Base-by-base conservation (phyloP, 2,113 vertebrate species). In the Scolopax mira region DNA sequence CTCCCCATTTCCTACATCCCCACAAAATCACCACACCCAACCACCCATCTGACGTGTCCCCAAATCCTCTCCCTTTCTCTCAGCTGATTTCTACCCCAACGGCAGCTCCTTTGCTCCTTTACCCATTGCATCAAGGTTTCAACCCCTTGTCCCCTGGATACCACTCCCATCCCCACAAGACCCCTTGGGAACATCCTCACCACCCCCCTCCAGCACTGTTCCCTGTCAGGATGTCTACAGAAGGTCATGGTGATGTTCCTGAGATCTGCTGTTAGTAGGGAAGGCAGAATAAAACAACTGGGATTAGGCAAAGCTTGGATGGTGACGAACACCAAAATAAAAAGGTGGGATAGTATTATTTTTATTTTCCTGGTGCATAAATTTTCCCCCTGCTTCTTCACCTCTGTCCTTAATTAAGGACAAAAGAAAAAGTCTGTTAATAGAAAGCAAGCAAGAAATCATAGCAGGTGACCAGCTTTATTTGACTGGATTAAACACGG, bases 171-270 rank as follows among this genome's bases (percentile, higher is more conserved):
- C 7, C 75, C 23, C 23, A 55, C 14, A 44, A 6, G 57, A 75
- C 13, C 24, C 41, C 0, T 33, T 37, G 13, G 18, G 13, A 11
- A 67, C 30, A 55, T 58, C 19, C 9, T 17, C 33, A 18, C 66
- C 0, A 0, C 11, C 81, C 7, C 9, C 9, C 13, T 85, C 31
- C 18, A 46, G 3, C 55, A 66, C 23, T 27, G 21, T 33, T 25
- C 19, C 46, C 23, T 30, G n/a, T 37, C 1, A 0, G 46, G 21
- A 62, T 49, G 41, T 13, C 51, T 84, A 37, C 41, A 57, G 64
- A 67, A 41, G 44, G 33, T 57, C 64, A 33, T 18, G 10, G n/a
- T 0, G 13, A 39, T 0, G 1, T 60, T 77, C 35, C 33, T 78
- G 41, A 28, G 27, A 44, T 57, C 41, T 74, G 24, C 7, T 3